Conservation (phyloP, 1,140 invertebrate genomes). For the Ips typographus region DNA sequence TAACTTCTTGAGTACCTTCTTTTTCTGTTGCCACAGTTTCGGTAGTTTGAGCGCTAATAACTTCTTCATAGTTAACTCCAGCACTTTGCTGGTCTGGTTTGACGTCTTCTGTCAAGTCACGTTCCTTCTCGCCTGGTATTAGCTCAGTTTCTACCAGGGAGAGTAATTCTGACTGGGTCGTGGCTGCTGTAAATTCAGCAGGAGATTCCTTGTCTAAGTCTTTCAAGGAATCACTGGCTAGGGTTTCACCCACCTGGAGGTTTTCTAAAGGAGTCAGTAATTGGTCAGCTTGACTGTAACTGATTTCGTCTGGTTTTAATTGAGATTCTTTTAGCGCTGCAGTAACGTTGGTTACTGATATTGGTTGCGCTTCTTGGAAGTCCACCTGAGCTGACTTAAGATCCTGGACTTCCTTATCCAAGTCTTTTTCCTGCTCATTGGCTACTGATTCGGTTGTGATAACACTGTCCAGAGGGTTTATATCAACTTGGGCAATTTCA, state of each 20-base stretch:
- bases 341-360: constrained; percentile 57
- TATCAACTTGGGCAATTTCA: constrained; percentile 51
- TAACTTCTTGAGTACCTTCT: constrained; percentile 52
- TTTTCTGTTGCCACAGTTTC: constrained; percentile 52
- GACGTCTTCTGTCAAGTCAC: constrained; percentile 28
- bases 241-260: constrained; percentile 43
- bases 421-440: constrained; percentile 58
- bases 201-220: constrained; percentile 40
- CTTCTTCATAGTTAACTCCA: constrained; percentile 46
- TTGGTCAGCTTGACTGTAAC: constrained; percentile 42
- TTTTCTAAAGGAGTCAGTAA: constrained; percentile 44
- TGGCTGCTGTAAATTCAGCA: constrained; percentile 37
- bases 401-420: constrained; percentile 50
- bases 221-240: constrained; percentile 43
- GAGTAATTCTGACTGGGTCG: constrained; percentile 44
- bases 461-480: constrained; percentile 54
- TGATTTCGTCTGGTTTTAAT: constrained; percentile 48
- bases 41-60: constrained; percentile 33
- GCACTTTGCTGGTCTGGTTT: constrained; percentile 40
- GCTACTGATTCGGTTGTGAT: constrained; percentile 48
- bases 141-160: constrained; percentile 47
- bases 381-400: constrained; percentile 52
- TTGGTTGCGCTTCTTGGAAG: constrained; percentile 54
- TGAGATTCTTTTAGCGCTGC: constrained; percentile 56
- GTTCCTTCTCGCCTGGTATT: constrained; percentile 49